Evolutionary conservation across 2,113 vertebrate species (phyloP), one percentile per base, ranked within the genome.

Genomic region (Channa argus): DNA sequence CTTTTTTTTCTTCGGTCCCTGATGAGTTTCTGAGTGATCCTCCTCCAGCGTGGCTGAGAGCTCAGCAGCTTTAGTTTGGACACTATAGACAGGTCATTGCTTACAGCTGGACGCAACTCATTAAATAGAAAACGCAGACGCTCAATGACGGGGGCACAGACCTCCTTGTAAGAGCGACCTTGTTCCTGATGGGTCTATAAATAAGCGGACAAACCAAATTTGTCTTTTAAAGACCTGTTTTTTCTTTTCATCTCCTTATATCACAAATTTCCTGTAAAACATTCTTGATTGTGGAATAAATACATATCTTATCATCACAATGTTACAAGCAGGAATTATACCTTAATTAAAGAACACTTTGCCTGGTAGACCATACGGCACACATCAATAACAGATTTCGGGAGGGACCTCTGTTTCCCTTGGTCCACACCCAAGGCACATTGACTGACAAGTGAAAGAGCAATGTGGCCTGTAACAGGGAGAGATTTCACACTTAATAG

Each of bases 301-400:
- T 36, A 7, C 8, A 46, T n/a, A 3, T 38, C 33, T 4, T 56
- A 7, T 47, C n/a, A 39, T 34, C 9, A 33, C n/a, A 24, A 59
- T 1, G 10, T 34, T 50, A 46, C 2, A 14, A 14, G 62, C 14
- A 51, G 33, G n/a, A 62, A 59, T 45, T 68, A 83, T 92, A 99
- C 98, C 95, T 98, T 99, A 75, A 99, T 99, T 82, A 99, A 93
- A 6, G 98, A 98, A 85, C 98, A 99, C 85, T 99, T 99, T 73
- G 98, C 98, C 90, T 98, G 98, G 82, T 99, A 98, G 84, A 99
- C 97, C 90, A 98, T 97, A 74, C 97, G 96, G 84, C 98, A 99
- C 67, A 99, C 98, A 54, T 99, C 97, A 77, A 97, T 97, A 77
- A 99, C 97, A 71, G 97, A 97, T 89, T 97, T 99, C 44, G 97